These are phyloP conservation scores for Eilema caniola DNA, from an alignment of 2,888 invertebrate species.

Conservation along the genomic window DNA sequence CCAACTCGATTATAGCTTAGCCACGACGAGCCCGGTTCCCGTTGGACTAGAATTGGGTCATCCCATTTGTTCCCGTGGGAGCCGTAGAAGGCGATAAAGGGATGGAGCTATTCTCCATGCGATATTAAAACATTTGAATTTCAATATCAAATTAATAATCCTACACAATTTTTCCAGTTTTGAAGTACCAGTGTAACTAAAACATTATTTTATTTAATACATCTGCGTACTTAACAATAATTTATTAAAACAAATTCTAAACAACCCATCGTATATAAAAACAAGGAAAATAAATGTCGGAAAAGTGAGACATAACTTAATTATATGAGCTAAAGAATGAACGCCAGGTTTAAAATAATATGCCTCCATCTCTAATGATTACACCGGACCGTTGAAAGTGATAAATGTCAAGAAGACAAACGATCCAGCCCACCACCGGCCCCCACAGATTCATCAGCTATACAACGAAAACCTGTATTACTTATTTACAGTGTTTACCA, in stretches of 20 bases:
- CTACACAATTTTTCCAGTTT: neutral
- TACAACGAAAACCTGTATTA: conserved; percentile 19
- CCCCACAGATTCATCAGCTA: conserved; percentile 25
- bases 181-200: neutral
- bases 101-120: too few relatives aligned
- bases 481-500: conserved; percentile 34
- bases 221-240: neutral
- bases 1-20: too few relatives aligned
- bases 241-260: neutral
- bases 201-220: neutral
- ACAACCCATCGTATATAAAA: neutral
- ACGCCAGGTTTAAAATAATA: conserved; percentile 14
- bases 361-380: conserved; percentile 28
- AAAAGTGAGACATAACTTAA: conserved; percentile 14
- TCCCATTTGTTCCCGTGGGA: too few relatives aligned
- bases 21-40: too few relatives aligned
- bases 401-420: conserved; percentile 42
- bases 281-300: neutral
- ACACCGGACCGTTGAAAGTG: conserved; percentile 30
- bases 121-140: neutral
- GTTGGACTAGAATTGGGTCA: too few relatives aligned
- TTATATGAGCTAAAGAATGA: conserved; percentile 15
- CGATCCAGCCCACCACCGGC: conserved; percentile 29
- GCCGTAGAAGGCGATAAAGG: too few relatives aligned
- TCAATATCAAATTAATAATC: neutral